A percentile compares a stretch with the other conserved stretches of the same genome.
phyloP scores from a whole-genome alignment of 2,888 invertebrate genomes.

The Tupiocoris notatus region DNA sequence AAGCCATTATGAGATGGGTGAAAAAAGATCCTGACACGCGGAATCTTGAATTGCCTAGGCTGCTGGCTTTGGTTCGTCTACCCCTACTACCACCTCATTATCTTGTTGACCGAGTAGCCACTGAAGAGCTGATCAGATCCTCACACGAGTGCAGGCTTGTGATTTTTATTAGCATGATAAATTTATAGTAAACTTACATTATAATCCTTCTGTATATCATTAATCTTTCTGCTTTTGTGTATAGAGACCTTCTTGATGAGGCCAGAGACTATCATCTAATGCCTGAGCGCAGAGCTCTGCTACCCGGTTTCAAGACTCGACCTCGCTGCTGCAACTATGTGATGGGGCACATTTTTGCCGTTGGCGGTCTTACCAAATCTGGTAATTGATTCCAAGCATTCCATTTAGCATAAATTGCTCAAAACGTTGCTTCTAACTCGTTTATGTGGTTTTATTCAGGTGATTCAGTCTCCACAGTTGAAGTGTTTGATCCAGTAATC shows the following conservation, averaged over 20 bases:
- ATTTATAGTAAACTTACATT: too few species aligned
- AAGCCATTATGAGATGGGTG: slow-evolving; percentile 78
- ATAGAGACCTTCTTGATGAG: slow-evolving; percentile 77
- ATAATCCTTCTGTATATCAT: too few species aligned
- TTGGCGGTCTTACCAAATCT: slow-evolving; percentile 79
- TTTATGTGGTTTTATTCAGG: too few species aligned
- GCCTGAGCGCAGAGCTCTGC: slow-evolving; percentile 74
- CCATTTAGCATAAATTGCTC: not conserved
- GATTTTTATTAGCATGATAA: not conserved
- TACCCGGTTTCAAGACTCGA: slow-evolving; percentile 73
- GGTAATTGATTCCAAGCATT: slow-evolving; percentile 55
- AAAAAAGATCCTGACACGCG: slow-evolving; percentile 64
- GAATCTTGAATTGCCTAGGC: slow-evolving; percentile 63
- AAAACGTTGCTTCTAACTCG: not conserved
- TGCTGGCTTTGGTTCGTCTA: slow-evolving; percentile 73
- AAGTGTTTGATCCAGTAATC: slow-evolving; percentile 72
- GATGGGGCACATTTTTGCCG: slow-evolving; percentile 79
- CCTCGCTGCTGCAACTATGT: slow-evolving; percentile 72
- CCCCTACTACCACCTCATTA: slow-evolving; percentile 79
- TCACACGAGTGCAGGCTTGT: slow-evolving; percentile 71
- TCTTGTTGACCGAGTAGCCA: slow-evolving; percentile 75
- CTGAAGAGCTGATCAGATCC: slow-evolving; percentile 71
- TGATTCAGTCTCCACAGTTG: slow-evolving; percentile 79
- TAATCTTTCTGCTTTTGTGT: too few species aligned
- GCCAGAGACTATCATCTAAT: slow-evolving; percentile 84